Base-by-base conservation (phyloP, 2,797 vertebrate genomes). In the Gymnopithys bicolor region DNA sequence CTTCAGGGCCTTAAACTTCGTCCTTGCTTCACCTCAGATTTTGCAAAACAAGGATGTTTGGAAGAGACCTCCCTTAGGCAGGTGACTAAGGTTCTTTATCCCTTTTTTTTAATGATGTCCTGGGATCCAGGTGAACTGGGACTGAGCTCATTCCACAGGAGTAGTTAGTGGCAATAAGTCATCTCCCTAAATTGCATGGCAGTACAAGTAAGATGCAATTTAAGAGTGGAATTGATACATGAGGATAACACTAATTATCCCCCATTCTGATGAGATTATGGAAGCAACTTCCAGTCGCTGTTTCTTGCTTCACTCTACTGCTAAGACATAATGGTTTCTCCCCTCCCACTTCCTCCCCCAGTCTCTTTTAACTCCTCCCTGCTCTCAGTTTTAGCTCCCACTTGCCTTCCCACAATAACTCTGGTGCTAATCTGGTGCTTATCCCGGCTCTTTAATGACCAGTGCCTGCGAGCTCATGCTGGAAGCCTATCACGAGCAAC, bases 341-440 rank as follows among this genome's bases (percentile, higher is more conserved):
- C 8, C 49, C 56, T 84, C 64, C 81, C 32, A 59, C 48, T 52
- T 93, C 77, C 56, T 82, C 45, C 49, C 73, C 28, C 30, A 35
- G 41, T 14, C 53, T 43, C 43, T 45, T 88, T 62, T 59, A 94
- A 94, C 85, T 89, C 74, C 77, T 91, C 85, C 83, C 52, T 91
- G 69, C n/a, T 92, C 62, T 58, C 59, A 53, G 83, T 82, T 87
- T 90, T 80, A 95, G 81, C 84, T 90, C 87, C 75, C 55, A 84
- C 76, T 88, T 2, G 10, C 80, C 56, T 93, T 90, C 78, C 94
- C 87, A 87, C 68, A 95, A 25, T 86, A 87, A 92, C 76, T 75
- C 66, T 69, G 82, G 76, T 76, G 66, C 43, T 96, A 94, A 93
- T 94, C 89, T 75, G 70, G 28, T 80, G 66, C 51, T 96, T 92